These are phyloP conservation scores for Spilosoma lubricipeda DNA, from an alignment of 2,888 invertebrate species.

Conservation along the genomic window DNA sequence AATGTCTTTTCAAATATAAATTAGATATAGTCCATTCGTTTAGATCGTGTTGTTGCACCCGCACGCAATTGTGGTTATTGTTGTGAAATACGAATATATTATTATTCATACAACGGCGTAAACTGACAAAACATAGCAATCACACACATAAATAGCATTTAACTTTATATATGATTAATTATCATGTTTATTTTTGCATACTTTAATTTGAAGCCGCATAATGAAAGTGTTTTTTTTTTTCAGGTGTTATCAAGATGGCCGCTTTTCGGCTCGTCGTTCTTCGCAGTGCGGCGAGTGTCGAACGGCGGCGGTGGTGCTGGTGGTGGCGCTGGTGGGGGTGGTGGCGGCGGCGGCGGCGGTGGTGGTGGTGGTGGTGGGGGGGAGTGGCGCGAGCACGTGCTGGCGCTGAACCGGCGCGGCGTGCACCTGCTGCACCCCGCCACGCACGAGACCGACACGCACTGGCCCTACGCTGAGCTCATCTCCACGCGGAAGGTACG, in stretches of 20 bases:
- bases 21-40: too few species aligned
- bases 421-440: conserved; percentile 97
- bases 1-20: too few species aligned
- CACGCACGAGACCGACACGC: conserved; percentile 96
- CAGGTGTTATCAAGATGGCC: conserved; percentile 97
- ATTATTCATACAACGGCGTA: too few species aligned
- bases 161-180: too few species aligned
- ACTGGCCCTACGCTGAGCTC: conserved; percentile 97
- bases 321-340: conserved; percentile 86
- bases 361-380: conserved; percentile 32
- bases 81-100: too few species aligned
- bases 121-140: too few species aligned
- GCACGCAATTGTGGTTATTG: too few species aligned
- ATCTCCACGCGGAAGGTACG: conserved; percentile 95
- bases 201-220: neutral
- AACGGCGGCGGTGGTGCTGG: conserved; percentile 92
- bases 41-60: too few species aligned
- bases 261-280: conserved; percentile 99
- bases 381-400: conserved; percentile 94
- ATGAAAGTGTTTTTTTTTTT: neutral
- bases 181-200: too few species aligned
- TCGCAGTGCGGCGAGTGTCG: conserved; percentile 95
- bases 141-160: too few species aligned
- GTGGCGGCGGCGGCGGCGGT: conserved; percentile 90
- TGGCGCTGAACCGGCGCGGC: conserved; percentile 97